Evolutionary conservation across 2,113 vertebrate genomes (phyloP).

Genomic region (Chaetops frenatus): DNA sequence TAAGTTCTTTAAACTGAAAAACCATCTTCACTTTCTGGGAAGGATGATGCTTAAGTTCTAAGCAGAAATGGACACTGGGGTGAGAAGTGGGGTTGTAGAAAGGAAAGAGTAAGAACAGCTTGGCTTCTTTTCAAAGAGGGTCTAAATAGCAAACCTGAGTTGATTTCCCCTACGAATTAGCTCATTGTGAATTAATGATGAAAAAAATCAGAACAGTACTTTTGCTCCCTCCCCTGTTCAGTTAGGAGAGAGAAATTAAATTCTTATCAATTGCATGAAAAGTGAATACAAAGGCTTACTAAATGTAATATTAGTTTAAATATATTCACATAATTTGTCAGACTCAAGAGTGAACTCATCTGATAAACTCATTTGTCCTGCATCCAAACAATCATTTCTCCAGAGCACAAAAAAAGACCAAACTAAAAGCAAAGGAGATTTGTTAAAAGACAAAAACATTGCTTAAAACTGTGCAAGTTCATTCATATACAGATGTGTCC

Average conservation of each 20-base stretch:
- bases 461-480: not conserved
- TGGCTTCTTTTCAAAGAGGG: not conserved
- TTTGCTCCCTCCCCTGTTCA: constrained; percentile 52
- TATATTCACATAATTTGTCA: not conserved
- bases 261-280: not conserved
- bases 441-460: not conserved
- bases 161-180: not conserved
- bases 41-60: not conserved
- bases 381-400: not conserved
- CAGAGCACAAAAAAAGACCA: not conserved
- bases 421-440: not conserved
- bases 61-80: not conserved
- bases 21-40: not conserved
- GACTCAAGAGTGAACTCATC: not conserved
- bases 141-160: not conserved
- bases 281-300: not conserved
- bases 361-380: not conserved
- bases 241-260: not conserved
- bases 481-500: not conserved
- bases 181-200: not conserved
- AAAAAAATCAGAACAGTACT: constrained; percentile 16
- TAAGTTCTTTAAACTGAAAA: not conserved
- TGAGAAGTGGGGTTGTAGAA: not conserved
- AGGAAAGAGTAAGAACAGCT: not conserved
- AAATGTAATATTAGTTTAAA: not conserved